Conservation (phyloP, 2,888 invertebrate genomes). For the Ochlodes sylvanus region DNA sequence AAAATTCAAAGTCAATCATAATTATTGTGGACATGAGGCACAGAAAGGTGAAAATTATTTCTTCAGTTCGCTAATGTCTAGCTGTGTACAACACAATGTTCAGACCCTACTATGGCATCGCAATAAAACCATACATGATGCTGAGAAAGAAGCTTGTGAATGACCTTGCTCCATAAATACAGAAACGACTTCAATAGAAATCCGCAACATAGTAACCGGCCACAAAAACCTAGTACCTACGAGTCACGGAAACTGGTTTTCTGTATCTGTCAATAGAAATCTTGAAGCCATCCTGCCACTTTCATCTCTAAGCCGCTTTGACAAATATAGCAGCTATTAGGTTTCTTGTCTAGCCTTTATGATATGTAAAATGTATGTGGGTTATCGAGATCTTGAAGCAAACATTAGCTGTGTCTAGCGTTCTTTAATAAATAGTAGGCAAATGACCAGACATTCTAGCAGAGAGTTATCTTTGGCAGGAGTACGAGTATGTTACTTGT, state of each 20-base stretch:
- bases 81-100: no score
- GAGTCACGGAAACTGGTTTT: slow-evolving; percentile 21
- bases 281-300: slow-evolving; percentile 28
- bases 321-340: slow-evolving; percentile 21
- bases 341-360: slow-evolving; percentile 12
- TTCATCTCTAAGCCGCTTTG: slow-evolving; percentile 23
- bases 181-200: slow-evolving; percentile 19
- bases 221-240: slow-evolving; percentile 16
- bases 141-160: background rate
- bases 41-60: no score
- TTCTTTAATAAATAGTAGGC: background rate
- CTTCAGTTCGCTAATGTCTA: no score
- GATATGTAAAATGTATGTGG: slow-evolving; percentile 24
- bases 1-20: no score
- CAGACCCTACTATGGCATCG: slow-evolving; percentile 1
- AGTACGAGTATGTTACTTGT: no score
- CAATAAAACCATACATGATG: background rate
- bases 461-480: no score
- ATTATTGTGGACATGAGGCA: no score
- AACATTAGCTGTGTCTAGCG: background rate
- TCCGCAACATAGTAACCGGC: slow-evolving; percentile 15
- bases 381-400: background rate
- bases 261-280: slow-evolving; percentile 30
- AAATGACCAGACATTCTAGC: no score
- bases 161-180: slow-evolving; percentile 30